Evolutionary conservation across 2,888 invertebrate genomes (phyloP), one percentile per base, ranked within the genome.

Genomic region (Ophonus ardosiacus): DNA sequence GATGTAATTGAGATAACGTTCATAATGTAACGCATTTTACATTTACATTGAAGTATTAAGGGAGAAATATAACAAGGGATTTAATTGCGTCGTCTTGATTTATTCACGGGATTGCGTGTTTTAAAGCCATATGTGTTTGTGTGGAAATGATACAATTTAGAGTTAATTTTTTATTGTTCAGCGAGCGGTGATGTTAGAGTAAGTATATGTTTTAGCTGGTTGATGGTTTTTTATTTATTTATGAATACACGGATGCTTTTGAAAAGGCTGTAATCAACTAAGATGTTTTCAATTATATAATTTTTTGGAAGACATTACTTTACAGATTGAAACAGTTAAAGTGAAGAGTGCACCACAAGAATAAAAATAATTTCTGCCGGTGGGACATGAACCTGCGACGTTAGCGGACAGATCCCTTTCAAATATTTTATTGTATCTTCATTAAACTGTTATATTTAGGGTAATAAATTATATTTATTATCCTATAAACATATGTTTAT

Each of bases 1-100:
- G 84, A 84, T 84, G 78, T 84, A 84, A 84, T 84, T 84, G 84
- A 84, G 84, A 84, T 84, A 84, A 84, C 51, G 56, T 65, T 56
- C 78, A 78, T 51, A 84, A 76, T 51, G 78, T 43, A 43, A n/a
- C 71, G 43, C 71, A 74, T 68, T 38, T 68, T 31, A 74, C 40
- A 74, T 38, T 68, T 31, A 74, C 71, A 74, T 15, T 3, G 10
- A 1, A 43, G 17, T 74, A 74, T 43, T 40, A 74, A 43, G 17
- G 18, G 40, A 18, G 43, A 74, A 74, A 74, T 51, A 43, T 74
- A 18, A 68, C 31, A 24, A 21, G 21, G 68, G 43, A 43, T 74
- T 74, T 74, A 74, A 74, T 74, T 74, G 18, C 43, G 71, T 15
- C 43, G 18, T 74, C 43, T 74, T 74, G 71, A 74, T 74, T 74